Evolutionary conservation across 2,797 vertebrate species (phyloP), one percentile per base, ranked within the genome.

Genomic region (Spinibarbus caldwelli): DNA sequence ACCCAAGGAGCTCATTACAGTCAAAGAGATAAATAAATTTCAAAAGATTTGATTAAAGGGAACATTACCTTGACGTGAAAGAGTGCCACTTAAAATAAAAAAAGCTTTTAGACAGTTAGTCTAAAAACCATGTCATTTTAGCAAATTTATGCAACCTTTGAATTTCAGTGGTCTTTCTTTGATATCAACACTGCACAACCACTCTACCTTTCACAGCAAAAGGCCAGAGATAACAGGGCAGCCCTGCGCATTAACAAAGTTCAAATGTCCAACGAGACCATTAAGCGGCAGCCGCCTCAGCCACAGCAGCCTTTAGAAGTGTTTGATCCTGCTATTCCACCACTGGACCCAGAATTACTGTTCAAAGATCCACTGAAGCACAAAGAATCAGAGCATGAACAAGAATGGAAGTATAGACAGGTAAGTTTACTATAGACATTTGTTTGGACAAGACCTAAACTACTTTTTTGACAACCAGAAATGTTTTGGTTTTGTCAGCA

Each of bases 321-420:
- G 92, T 96, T 97, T 85, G 97, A 99, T 94, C 96, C 97, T 84
- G 94, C 96, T 92, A 95, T 97, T 87, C 97, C 97, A 85, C 97
- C 97, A 85, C 93, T 97, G 19, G 98, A 99, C 91, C 95, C 98
- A 0, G 98, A 99, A 88, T 93, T 96, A 91, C 96, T 98, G 90
- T 99, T 99, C 93, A 99, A 99, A 95, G 98, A 99, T 93, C 97
- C 98, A 85, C 95, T 98, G 92, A 99, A 98, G 94, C 98, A 98
- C 93, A 97, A 98, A 94, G 98, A 99, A 91, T 99, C 98, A 0
- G 98, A 99, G 89, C 98, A 99, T 90, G 98, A 99, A 91, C 98
- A 99, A 94, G 98, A 99, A 89, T 99, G 98, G 98, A 99, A 99
- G 94, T 97, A 98, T 93, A 98, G 98, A 96, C 98, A 99, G 97